Conservation (phyloP, 2,113 vertebrate genomes). For the Andinoacara biseriatus region DNA sequence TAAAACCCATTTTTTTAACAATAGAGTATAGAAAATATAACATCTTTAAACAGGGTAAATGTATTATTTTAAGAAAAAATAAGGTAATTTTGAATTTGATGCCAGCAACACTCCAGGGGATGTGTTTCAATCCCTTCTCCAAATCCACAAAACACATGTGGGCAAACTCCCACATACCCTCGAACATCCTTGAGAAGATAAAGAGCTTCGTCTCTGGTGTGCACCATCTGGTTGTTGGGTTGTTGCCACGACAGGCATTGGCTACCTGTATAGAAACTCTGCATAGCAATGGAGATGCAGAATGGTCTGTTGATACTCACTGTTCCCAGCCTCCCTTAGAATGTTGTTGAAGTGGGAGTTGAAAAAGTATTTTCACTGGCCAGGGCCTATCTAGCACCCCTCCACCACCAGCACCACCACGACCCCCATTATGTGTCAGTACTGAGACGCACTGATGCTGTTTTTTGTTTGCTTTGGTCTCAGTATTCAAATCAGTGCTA, state of each 20-base stretch:
- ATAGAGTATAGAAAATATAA: background rate
- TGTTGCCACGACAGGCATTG: background rate
- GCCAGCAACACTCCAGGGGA: background rate
- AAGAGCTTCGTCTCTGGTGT: background rate
- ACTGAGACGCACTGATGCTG: background rate
- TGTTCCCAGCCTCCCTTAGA: background rate
- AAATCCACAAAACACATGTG: background rate
- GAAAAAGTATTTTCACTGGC: too few species aligned
- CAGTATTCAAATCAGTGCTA: too few species aligned
- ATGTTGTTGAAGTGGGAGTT: background rate
- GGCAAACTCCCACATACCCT: background rate
- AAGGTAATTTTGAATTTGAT: background rate
- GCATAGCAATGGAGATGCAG: background rate
- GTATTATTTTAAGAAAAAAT: background rate
- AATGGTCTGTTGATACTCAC: background rate
- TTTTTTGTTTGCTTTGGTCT: background rate
- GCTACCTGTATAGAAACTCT: background rate
- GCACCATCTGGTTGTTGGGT: background rate
- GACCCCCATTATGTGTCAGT: background rate
- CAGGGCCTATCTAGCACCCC: background rate
- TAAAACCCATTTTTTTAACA: background rate
- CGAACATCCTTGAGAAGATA: background rate
- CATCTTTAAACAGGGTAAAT: background rate
- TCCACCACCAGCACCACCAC: background rate
- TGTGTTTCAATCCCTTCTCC: background rate